Conservation (phyloP, 2,888 invertebrate species). For the Calliphora vomitoria region DNA sequence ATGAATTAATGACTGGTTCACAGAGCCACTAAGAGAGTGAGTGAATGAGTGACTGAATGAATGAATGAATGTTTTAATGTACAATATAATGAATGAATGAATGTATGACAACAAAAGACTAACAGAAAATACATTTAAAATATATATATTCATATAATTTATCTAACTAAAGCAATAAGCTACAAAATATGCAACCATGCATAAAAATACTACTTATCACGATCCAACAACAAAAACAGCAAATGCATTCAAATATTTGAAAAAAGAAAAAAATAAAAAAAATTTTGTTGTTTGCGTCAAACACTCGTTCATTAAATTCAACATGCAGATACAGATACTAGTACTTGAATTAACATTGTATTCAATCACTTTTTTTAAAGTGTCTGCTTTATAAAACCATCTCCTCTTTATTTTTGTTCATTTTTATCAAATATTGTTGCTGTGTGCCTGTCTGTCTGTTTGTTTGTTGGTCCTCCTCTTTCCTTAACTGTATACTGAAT, state of each 20-base stretch:
- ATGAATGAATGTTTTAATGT: constrained; percentile 26
- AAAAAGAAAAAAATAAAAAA: not conserved
- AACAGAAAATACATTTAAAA: constrained; percentile 11
- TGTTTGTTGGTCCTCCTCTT: not conserved
- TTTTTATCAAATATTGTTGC: constrained; percentile 36
- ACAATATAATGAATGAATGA: constrained; percentile 19
- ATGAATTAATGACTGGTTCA: constrained; percentile 59
- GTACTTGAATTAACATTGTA: constrained; percentile 66
- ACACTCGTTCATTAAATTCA: constrained; percentile 42
- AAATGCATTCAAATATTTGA: constrained; percentile 59
- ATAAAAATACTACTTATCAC: constrained; percentile 74
- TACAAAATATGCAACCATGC: constrained; percentile 71
- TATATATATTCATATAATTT: constrained; percentile 32
- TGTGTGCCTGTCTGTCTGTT: not conserved
- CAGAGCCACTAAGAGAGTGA: not conserved
- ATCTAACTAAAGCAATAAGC: constrained; percentile 66
- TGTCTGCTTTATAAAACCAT: constrained; percentile 46
- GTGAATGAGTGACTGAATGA: constrained; percentile 29
- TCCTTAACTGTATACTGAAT: not conserved
- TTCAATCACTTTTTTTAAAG: constrained; percentile 64
- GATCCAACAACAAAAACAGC: constrained; percentile 50
- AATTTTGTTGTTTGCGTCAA: constrained; percentile 22
- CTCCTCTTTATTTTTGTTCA: not conserved
- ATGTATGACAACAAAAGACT: constrained; percentile 41
- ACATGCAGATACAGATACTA: constrained; percentile 25